phyloP scores from a whole-genome alignment of 64 coral and sea anemone species.

The Trachythela sp. region DNA sequence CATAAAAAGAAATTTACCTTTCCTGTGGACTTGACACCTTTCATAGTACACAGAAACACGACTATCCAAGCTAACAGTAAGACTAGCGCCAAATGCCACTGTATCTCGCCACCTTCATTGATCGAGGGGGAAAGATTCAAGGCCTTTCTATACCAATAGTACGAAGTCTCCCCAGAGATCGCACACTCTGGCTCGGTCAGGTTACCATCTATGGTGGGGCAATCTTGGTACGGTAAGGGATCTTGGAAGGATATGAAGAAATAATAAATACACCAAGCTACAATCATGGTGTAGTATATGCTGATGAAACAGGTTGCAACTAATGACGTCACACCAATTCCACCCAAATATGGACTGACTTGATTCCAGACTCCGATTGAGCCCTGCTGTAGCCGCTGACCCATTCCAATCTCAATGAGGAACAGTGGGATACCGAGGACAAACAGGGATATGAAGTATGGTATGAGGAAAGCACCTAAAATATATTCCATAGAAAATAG shows the following conservation, averaged over 20 bases:
- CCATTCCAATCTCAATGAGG: conserved; percentile 81
- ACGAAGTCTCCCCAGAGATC: background rate
- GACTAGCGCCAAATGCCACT: background rate
- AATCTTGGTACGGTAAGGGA: conserved; percentile 79
- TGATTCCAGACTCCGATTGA: conserved; percentile 87
- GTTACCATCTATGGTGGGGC: conserved; percentile 36
- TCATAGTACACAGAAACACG: background rate
- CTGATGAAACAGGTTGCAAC: conserved; percentile 62
- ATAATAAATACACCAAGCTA: conserved; percentile 90
- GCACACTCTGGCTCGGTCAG: background rate
- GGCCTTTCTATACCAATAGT: background rate
- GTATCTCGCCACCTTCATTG: background rate
- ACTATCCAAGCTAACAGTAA: background rate
- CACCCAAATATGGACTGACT: conserved; percentile 81
- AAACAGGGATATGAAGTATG: conserved; percentile 79
- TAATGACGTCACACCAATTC: conserved; percentile 74
- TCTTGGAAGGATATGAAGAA: conserved; percentile 78
- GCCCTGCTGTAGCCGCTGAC: conserved; percentile 80
- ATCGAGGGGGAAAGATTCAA: background rate
- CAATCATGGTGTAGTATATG: conserved; percentile 85
- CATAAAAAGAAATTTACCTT: background rate
- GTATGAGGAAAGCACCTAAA: conserved; percentile 85
- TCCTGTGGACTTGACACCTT: conserved; percentile 5
- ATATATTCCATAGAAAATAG: no score
- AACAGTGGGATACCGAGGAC: conserved; percentile 87